Evolutionary conservation across 2,113 vertebrate species (phyloP).

Genomic region (Hippocampus comes): DNA sequence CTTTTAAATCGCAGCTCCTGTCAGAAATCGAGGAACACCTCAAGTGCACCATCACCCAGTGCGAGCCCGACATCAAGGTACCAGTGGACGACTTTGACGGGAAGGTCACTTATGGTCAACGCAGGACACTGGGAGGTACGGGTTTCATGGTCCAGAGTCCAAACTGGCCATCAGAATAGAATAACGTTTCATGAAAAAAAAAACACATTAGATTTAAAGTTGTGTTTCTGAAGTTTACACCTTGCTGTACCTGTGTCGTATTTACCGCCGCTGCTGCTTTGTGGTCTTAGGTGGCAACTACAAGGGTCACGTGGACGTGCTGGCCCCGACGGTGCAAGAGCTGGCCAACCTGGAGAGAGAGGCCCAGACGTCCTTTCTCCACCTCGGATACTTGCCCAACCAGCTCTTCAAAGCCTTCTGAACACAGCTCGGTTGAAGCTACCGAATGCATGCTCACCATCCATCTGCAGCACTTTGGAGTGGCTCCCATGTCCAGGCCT

Average conservation of each 20-base stretch:
- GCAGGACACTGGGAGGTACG: constrained; percentile 81
- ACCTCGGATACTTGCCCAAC: constrained; percentile 92
- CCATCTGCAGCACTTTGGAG: neutral
- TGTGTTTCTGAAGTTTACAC: neutral
- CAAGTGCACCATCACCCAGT: constrained; percentile 94
- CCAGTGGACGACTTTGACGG: constrained; percentile 96
- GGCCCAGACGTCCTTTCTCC: constrained; percentile 96
- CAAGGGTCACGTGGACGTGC: constrained; percentile 91
- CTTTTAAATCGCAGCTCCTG: constrained; percentile 74
- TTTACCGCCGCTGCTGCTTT: neutral
- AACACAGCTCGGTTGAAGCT: constrained; percentile 36
- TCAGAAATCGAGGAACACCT: constrained; percentile 95
- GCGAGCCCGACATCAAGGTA: constrained; percentile 93
- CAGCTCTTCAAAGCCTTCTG: constrained; percentile 94
- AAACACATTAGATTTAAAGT: neutral
- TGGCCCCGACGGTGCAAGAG: constrained; percentile 94
- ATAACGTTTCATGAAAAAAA: no score
- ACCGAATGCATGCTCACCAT: neutral
- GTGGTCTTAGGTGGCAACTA: constrained; percentile 80
- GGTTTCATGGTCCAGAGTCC: neutral
- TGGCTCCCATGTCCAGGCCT: neutral
- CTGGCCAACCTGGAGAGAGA: constrained; percentile 90
- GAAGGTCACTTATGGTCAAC: constrained; percentile 94
- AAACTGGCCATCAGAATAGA: neutral
- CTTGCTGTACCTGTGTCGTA: neutral